Evolutionary conservation across 2,888 invertebrate genomes (phyloP).

Genomic region (Coelinius sp.): DNA sequence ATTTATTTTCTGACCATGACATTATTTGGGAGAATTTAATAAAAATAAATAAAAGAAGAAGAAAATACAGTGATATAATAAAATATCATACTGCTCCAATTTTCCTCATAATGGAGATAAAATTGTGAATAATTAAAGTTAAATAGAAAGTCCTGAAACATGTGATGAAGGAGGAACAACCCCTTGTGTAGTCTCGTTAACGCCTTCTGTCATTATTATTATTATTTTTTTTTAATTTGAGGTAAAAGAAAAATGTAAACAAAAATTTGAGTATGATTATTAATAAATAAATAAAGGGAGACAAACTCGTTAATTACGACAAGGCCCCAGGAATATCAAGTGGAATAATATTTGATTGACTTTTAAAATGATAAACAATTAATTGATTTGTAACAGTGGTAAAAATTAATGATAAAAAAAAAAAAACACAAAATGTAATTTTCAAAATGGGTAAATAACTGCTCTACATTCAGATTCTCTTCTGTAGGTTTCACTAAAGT

Average conservation of each 20-base stretch:
- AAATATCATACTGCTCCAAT: slow-evolving; percentile 50
- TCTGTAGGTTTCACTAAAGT: slow-evolving; percentile 91
- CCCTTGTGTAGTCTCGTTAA: slow-evolving; percentile 47
- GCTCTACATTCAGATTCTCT: slow-evolving; percentile 75
- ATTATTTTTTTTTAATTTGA: slow-evolving; percentile 38
- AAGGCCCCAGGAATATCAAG: slow-evolving; percentile 46
- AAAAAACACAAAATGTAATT: slow-evolving; percentile 46
- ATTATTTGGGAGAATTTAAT: slow-evolving; percentile 56
- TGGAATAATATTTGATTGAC: slow-evolving; percentile 34
- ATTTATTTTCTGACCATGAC: slow-evolving; percentile 65
- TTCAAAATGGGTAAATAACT: slow-evolving; percentile 53
- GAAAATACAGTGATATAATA: slow-evolving; percentile 56
- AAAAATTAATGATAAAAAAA: slow-evolving; percentile 51
- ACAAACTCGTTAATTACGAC: slow-evolving; percentile 58
- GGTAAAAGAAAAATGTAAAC: slow-evolving; percentile 16
- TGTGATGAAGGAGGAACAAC: slow-evolving; percentile 41
- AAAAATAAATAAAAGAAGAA: too few species aligned
- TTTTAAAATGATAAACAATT: slow-evolving; percentile 37
- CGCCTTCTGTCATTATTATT: slow-evolving; percentile 36
- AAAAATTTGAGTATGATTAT: slow-evolving; percentile 34
- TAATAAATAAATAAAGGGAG: slow-evolving; percentile 44
- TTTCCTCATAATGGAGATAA: slow-evolving; percentile 44
- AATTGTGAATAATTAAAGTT: slow-evolving; percentile 10
- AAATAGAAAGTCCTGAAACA: slow-evolving; percentile 31
- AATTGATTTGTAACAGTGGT: slow-evolving; percentile 47